Evolutionary conservation across 2,113 vertebrate genomes (phyloP).

Genomic region (Cyanistes caeruleus): DNA sequence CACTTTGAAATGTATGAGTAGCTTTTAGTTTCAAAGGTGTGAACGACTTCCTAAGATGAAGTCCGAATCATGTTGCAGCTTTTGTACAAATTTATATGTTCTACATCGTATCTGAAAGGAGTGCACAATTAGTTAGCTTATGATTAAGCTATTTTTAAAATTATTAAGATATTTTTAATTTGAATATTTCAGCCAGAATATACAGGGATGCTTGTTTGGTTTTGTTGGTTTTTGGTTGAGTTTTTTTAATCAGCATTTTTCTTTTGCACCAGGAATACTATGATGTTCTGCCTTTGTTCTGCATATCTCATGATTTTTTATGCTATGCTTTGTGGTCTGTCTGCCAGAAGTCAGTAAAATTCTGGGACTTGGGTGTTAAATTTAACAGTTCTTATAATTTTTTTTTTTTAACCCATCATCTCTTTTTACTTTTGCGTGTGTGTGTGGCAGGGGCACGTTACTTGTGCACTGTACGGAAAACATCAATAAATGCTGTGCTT

Average conservation of each 20-base stretch:
- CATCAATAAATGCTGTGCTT: neutral
- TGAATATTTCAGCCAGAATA: neutral
- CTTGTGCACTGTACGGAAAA: neutral
- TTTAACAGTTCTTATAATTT: neutral
- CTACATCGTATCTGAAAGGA: neutral
- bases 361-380: neutral
- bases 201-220: neutral
- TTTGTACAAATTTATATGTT: neutral
- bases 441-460: neutral
- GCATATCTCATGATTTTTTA: neutral
- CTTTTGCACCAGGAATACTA: neutral
- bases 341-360: neutral
- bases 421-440: neutral
- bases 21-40: neutral
- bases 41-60: neutral
- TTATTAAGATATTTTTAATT: neutral
- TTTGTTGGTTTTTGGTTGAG: neutral
- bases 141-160: neutral
- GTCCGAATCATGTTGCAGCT: neutral
- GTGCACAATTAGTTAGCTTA: neutral
- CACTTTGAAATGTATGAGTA: neutral
- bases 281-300: neutral
- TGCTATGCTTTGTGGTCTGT: neutral
- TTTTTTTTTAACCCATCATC: neutral
- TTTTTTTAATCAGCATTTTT: neutral